Evolutionary conservation across 2,113 vertebrate genomes (phyloP).

Genomic region (Acrocephalus arundinaceus): DNA sequence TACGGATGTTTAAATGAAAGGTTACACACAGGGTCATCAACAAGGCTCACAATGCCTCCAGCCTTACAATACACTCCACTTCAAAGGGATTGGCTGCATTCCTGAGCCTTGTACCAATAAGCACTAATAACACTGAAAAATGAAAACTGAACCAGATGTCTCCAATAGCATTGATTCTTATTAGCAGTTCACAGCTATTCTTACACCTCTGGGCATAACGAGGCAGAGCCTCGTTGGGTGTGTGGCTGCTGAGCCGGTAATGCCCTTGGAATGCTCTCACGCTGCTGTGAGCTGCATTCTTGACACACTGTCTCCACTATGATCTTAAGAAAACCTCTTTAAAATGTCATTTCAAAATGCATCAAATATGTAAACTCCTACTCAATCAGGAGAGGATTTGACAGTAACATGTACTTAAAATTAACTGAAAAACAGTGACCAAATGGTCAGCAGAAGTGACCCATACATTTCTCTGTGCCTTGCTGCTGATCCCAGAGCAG

Average conservation of each 20-base stretch:
- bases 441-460: background rate
- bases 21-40: constrained; percentile 81
- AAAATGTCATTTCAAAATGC: constrained; percentile 62
- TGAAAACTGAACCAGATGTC: constrained; percentile 86
- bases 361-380: constrained; percentile 3
- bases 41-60: constrained; percentile 75
- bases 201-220: constrained; percentile 74
- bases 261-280: constrained; percentile 59
- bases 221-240: constrained; percentile 69
- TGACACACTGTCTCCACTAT: constrained; percentile 63
- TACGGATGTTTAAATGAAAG: constrained; percentile 73
- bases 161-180: constrained; percentile 79
- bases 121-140: constrained; percentile 86
- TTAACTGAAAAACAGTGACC: background rate
- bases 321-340: constrained; percentile 56
- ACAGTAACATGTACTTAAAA: background rate
- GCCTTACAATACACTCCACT: constrained; percentile 78
- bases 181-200: constrained; percentile 79
- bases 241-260: constrained; percentile 54
- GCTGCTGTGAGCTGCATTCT: constrained; percentile 40
- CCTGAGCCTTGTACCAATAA: constrained; percentile 85
- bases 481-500: background rate
- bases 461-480: background rate
- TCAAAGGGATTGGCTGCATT: constrained; percentile 83
- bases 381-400: background rate